Evolutionary conservation across 2,888 invertebrate species (phyloP).

Genomic region (Scelioninae gen. 1): DNA sequence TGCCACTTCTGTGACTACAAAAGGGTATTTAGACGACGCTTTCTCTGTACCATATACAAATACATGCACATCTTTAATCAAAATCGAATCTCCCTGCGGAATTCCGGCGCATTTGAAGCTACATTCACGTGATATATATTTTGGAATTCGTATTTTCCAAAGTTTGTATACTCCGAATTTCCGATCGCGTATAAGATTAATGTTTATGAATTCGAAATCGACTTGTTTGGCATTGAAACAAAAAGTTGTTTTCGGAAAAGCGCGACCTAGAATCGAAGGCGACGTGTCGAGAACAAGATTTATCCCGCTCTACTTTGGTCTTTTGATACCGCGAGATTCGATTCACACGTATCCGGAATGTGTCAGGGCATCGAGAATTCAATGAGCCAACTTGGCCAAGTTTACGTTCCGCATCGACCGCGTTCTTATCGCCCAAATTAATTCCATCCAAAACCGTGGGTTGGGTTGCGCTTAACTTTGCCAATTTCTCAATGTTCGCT

Average conservation of each 20-base stretch:
- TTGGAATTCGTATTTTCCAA: no score
- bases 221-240: constrained; percentile 39
- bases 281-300: constrained; percentile 27
- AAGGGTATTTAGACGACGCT: no score
- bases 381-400: constrained; percentile 70
- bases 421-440: constrained; percentile 65
- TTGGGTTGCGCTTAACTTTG: constrained; percentile 53
- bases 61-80: no score
- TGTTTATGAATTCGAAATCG: constrained; percentile 22
- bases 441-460: constrained; percentile 40
- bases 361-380: constrained; percentile 45
- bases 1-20: no score
- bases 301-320: constrained; percentile 43
- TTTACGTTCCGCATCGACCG: constrained; percentile 66
- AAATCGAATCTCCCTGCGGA: no score
- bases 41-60: no score
- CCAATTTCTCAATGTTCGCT: constrained; percentile 61
- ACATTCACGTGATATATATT: no score
- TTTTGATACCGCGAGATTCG: constrained; percentile 42
- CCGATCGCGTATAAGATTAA: constrained; percentile 2
- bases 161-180: no score
- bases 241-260: constrained; percentile 43
- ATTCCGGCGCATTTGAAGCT: no score
- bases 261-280: constrained; percentile 32
- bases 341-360: constrained; percentile 56